A percentile compares a stretch with the other conserved stretches of the same genome.
Evolutionary conservation across 2,113 vertebrate species (phyloP).

Genomic region (Myrmophylax atrothorax): DNA sequence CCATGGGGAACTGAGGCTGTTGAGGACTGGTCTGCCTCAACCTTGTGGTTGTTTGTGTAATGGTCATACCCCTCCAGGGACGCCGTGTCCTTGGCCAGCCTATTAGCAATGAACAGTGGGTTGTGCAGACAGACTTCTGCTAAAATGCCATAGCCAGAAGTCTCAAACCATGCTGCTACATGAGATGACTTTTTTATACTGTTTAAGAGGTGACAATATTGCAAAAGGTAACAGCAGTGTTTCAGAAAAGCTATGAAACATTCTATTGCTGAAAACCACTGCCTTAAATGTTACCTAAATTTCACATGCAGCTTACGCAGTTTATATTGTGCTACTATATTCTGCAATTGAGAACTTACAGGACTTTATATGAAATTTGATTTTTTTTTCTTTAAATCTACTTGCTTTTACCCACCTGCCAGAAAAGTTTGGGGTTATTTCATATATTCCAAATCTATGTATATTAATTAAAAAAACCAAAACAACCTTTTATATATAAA

Average conservation of each 20-base stretch:
- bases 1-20: too few species aligned
- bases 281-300: not conserved
- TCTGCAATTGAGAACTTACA: not conserved
- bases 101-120: too few species aligned
- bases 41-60: too few species aligned
- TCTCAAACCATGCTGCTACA: too few species aligned
- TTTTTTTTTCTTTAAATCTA: not conserved
- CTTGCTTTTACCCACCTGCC: not conserved
- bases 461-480: not conserved
- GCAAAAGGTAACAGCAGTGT: not conserved
- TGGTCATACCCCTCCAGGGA: too few species aligned
- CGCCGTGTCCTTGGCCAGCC: too few species aligned
- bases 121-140: too few species aligned
- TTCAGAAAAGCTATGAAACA: not conserved
- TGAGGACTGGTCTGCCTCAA: too few species aligned
- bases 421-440: not conserved
- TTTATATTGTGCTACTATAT: not conserved
- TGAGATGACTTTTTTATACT: not conserved
- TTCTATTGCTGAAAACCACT: not conserved
- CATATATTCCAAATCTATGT: not conserved
- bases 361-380: not conserved
- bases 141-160: too few species aligned
- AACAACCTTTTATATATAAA: not conserved
- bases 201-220: not conserved
- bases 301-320: not conserved